Evolutionary conservation across 2,888 invertebrate genomes (phyloP), one percentile per base, ranked within the genome.

Genomic region (Tridacna crocea): DNA sequence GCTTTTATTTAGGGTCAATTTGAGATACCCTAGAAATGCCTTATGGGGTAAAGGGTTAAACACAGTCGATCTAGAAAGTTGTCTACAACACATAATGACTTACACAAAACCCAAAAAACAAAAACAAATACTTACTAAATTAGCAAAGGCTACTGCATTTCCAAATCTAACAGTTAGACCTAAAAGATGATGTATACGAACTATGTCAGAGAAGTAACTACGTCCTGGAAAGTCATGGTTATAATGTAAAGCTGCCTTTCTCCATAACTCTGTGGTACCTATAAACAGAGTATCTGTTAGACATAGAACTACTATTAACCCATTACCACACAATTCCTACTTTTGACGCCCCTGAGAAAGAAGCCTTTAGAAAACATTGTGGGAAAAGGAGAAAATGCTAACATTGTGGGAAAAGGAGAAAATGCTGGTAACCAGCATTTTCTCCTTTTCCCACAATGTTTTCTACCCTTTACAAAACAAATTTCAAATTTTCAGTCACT

Each of bases 171-270:
- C 90, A 13, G 93, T 90, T 8, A 95, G 90, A 19, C 94, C 94
- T 48, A 95, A 84, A 0, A 93, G 91, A 55, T 91, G 87, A 85
- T 95, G 94, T 61, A 94, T 82, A 15, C 89, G 87, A 26, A 94
- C 89, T 17, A 94, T 86, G 80, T 94, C 94, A 1, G 92, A 85
- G 91, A 94, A 95, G 79, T 93, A 94, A 78, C 94, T 93, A 11
- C 90, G 84, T 8, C 87, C 77, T 1, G 89, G 88, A 60, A 83
- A 90, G 48, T 90, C 87, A 24, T 84, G 58, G 73, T 87, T 91
- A 82, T 94, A 95, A 17, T 88, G 84, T 36, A 92, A 84, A 17
- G 94, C 94, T 27, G 92, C 94, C 17, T 87, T 84, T 61, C 93
- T 91, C 89, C 94, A 92, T 47, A 90, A 87, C 82, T 94, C 94